Conservation (phyloP, 1,140 invertebrate genomes). For the Mya arenaria region DNA sequence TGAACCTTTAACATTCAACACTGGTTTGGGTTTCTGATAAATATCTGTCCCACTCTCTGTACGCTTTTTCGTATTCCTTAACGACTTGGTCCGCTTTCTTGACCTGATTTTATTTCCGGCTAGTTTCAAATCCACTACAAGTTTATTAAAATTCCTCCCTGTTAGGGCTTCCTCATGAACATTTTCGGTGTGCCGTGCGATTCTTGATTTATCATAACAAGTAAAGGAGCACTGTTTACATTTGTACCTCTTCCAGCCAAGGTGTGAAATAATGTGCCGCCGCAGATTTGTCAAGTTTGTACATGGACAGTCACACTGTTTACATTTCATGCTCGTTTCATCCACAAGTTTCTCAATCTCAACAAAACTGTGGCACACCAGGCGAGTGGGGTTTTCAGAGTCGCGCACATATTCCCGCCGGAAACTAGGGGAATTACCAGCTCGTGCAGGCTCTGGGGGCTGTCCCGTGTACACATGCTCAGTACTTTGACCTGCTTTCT, state of each 20-base stretch:
- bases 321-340: constrained; percentile 72
- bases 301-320: constrained; percentile 77
- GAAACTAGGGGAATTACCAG: no score
- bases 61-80: constrained; percentile 23
- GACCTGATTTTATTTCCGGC: constrained; percentile 62
- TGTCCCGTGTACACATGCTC: no score
- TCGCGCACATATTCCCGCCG: constrained; percentile 55
- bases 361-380: constrained; percentile 64
- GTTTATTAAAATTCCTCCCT: constrained; percentile 48
- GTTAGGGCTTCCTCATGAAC: constrained; percentile 67
- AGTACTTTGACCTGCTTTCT: constrained; percentile 62
- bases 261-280: constrained; percentile 79
- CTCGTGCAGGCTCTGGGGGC: not conserved
- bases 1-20: no score
- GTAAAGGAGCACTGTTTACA: constrained; percentile 80
- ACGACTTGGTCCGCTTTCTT: constrained; percentile 62
- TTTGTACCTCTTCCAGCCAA: constrained; percentile 81
- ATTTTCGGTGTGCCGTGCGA: constrained; percentile 73
- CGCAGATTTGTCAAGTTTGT: constrained; percentile 78
- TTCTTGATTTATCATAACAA: constrained; percentile 79
- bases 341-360: constrained; percentile 72
- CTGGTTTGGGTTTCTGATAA: not conserved
- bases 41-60: not conserved
- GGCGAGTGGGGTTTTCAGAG: constrained; percentile 40
- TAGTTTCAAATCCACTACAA: constrained; percentile 71